These are phyloP conservation scores for Greenwoodochromis staneri DNA, from an alignment of 2,113 vertebrate species.

Conservation along the genomic window DNA sequence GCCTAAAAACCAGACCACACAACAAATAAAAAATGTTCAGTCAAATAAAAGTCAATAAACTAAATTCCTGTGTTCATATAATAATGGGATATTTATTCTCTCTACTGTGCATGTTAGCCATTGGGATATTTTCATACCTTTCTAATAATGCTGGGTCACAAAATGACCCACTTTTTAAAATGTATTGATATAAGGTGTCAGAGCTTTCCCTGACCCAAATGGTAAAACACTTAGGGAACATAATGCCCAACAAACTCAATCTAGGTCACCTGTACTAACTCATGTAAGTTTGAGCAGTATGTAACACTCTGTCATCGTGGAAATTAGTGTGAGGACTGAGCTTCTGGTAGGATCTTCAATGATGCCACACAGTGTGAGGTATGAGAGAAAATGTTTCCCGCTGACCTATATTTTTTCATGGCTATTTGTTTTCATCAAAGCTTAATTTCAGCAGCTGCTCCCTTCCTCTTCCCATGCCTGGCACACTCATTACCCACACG, in stretches of 20 bases:
- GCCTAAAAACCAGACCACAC: not conserved
- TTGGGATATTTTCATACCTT: not conserved
- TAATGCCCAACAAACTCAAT: not conserved
- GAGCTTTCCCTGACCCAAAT: constrained; percentile 7
- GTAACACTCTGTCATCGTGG: not conserved
- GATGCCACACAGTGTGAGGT: not conserved
- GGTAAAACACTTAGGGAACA: not conserved
- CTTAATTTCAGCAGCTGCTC: not conserved
- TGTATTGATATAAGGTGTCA: not conserved
- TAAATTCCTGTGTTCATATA: not conserved
- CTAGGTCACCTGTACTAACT: constrained; percentile 18
- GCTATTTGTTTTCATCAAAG: not conserved
- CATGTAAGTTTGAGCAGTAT: not conserved
- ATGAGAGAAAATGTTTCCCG: not conserved
- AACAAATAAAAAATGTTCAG: not conserved
- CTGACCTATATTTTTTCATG: constrained; percentile 13
- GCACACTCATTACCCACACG: not conserved
- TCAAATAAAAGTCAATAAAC: not conserved
- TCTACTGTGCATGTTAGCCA: not conserved
- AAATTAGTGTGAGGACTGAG: not conserved
- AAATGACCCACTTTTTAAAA: not conserved
- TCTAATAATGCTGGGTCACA: not conserved
- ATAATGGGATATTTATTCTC: not conserved
- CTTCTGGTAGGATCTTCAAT: not conserved
- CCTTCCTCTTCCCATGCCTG: not conserved